Conservation (phyloP, 2,888 invertebrate species). For the Iselma pallidipennis region DNA sequence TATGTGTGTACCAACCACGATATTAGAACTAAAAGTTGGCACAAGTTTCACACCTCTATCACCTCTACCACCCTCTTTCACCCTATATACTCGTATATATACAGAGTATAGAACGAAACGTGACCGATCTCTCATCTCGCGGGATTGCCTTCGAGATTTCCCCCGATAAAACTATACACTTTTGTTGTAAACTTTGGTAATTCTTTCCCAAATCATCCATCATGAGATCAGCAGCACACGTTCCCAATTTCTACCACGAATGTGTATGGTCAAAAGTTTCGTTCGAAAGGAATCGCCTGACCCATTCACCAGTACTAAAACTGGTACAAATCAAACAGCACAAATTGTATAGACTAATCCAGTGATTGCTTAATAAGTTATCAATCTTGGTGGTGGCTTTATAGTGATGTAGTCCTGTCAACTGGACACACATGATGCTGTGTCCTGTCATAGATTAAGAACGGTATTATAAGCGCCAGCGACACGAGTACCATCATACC, state of each 20-base stretch:
- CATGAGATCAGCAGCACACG: conserved; percentile 54
- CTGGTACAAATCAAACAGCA: conserved; percentile 35
- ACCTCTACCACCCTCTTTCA: not conserved
- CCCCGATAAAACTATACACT: conserved; percentile 64
- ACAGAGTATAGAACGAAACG: conserved; percentile 48
- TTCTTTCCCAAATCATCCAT: conserved; percentile 57
- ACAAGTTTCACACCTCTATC: conserved; percentile 21
- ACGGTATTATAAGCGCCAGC: conserved; percentile 24
- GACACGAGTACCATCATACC: conserved; percentile 1
- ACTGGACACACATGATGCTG: conserved; percentile 38
- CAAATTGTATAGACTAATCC: conserved; percentile 34
- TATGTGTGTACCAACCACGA: conserved; percentile 18
- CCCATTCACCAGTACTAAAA: not conserved
- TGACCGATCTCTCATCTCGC: conserved; percentile 62
- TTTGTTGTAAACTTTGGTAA: conserved; percentile 58
- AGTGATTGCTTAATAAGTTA: conserved; percentile 42
- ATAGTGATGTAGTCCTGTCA: conserved; percentile 34
- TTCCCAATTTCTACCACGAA: conserved; percentile 45
- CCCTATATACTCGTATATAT: conserved; percentile 35
- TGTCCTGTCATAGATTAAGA: too few relatives aligned
- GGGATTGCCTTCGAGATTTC: conserved; percentile 61
- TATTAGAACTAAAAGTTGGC: conserved; percentile 25
- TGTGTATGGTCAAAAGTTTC: conserved; percentile 35
- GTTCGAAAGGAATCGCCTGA: conserved; percentile 17
- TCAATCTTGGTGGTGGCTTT: conserved; percentile 37